Evolutionary conservation across 2,113 vertebrate genomes (phyloP), one percentile per base, ranked within the genome.

Genomic region (Xenopus laevis): DNA sequence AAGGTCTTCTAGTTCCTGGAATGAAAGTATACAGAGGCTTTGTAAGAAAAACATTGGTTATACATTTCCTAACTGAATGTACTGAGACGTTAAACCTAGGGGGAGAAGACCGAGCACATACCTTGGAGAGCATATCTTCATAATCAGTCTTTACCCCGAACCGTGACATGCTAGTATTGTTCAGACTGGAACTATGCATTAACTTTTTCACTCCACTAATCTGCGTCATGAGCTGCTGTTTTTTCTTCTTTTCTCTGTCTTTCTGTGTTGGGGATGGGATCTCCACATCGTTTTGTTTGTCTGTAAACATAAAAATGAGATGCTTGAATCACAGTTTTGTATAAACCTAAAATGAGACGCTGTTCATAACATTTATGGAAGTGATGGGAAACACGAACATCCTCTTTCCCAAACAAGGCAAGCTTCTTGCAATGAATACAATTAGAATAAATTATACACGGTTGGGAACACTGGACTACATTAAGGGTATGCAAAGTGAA

Each of bases 211-310:
- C 96, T 7, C 95, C 96, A 0, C 95, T 98, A 83, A 98, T 98
- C 84, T 98, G 96, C 3, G 93, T 95, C 96, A 98, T 98, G 78
- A 95, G 89, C 77, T 95, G 90, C 86, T 97, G 93, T 27, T 94
- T 93, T 72, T 95, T 94, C 92, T 98, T 98, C 84, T 96, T 96
- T 71, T 98, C 95, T 74, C 95, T 87, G 45, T 93, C 92, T 78
- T 98, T 98, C 74, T 96, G 91, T n/a, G 94, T 94, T 10, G 95
- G 93, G 79, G 95, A 97, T 0, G 97, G 96, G 59, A 99, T 94
- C 86, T 99, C 97, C 89, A 99, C 86, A 20, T 99, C 97, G 13
- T 98, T 98, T 88, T 98, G 96, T 82, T 98, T 99, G 85, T 99
- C 97, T 99, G 87, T 6, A 81, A 82, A 12, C 15, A 80, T 0